A percentile compares a stretch with the other conserved stretches of the same genome.
These are phyloP conservation scores for Promerops cafer DNA, from an alignment of 2,113 vertebrate genomes.

Conservation along the genomic window DNA sequence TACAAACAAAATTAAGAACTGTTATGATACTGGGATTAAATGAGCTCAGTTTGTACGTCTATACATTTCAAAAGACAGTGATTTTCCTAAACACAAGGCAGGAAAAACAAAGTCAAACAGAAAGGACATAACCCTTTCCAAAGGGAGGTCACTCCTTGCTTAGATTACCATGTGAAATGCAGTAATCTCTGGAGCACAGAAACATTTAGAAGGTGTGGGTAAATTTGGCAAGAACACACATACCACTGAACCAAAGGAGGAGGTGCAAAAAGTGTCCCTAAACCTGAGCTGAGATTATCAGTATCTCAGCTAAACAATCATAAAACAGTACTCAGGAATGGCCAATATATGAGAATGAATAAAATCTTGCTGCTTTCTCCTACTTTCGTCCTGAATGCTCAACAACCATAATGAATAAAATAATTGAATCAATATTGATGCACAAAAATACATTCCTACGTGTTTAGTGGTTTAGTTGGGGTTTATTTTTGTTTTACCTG, in stretches of 20 bases:
- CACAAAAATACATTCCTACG: not conserved
- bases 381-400: not conserved
- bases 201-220: not conserved
- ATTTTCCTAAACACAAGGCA: not conserved
- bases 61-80: not conserved
- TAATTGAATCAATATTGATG: not conserved
- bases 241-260: not conserved
- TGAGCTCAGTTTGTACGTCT: not conserved
- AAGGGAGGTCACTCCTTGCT: not conserved
- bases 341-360: not conserved
- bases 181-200: not conserved
- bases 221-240: not conserved
- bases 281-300: not conserved
- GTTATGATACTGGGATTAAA: not conserved
- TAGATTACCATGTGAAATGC: not conserved
- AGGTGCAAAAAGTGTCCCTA: not conserved
- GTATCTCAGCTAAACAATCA: not conserved
- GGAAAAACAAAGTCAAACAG: not conserved
- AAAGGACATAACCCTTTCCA: not conserved
- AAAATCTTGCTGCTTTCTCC: not conserved
- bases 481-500: constrained; percentile 77
- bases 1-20: not conserved
- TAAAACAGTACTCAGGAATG: not conserved
- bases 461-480: not conserved
- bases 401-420: not conserved